Evolutionary conservation across 2,888 invertebrate genomes (phyloP).

Genomic region (Eupithecia inturbata): DNA sequence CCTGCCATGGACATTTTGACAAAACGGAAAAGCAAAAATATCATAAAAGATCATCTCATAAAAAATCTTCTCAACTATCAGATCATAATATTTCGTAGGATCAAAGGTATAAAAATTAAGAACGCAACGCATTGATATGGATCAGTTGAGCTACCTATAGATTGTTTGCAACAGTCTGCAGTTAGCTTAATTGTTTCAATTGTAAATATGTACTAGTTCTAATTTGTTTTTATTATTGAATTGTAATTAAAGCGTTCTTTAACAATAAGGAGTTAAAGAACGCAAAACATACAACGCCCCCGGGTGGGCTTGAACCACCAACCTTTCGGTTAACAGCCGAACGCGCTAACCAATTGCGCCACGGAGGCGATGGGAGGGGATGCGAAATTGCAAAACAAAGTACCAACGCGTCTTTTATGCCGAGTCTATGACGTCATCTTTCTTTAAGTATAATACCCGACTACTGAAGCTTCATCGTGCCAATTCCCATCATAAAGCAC

Average conservation of each 20-base stretch:
- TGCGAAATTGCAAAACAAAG: not conserved
- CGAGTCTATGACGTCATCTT: not conserved
- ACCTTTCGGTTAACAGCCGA: slow-evolving; percentile 99
- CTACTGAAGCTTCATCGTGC: too few species aligned
- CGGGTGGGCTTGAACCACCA: slow-evolving; percentile 99
- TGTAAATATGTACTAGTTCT: too few species aligned
- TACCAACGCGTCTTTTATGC: not conserved
- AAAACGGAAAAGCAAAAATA: not conserved
- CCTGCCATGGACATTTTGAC: not conserved
- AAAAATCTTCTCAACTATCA: not conserved
- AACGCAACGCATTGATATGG: slow-evolving; percentile 35
- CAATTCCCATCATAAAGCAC: too few species aligned
- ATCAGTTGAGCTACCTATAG: too few species aligned
- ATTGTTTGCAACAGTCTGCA: too few species aligned
- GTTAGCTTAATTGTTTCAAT: too few species aligned
- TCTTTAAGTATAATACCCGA: not conserved
- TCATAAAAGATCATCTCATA: not conserved
- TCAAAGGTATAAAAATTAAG: not conserved
- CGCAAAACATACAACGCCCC: slow-evolving; percentile 86
- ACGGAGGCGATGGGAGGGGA: slow-evolving; percentile 86
- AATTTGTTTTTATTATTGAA: too few species aligned
- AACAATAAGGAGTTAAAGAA: too few species aligned
- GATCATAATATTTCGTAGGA: too few species aligned
- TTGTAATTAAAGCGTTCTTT: too few species aligned
- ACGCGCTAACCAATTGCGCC: slow-evolving; percentile 99